Base-by-base conservation (phyloP, 35 echinoderm and acorn worm species). In the Heliocidaris erythrogramma region DNA sequence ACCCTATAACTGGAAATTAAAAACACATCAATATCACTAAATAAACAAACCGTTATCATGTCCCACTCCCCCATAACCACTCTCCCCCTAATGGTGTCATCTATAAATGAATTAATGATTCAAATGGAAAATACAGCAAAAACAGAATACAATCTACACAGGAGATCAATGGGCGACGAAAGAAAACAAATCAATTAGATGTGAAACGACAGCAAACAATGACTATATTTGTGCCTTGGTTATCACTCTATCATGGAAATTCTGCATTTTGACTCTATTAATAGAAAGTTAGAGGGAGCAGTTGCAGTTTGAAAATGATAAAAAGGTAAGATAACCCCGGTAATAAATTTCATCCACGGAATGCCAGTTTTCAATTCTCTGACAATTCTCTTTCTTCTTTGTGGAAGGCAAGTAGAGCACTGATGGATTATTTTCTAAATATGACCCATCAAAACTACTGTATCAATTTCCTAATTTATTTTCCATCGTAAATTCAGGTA, bases 381-480 rank as follows among this genome's bases (percentile, higher is more conserved):
- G 8, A 78, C 21, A 78, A 78, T 0, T n/a, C 65, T 5, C 32
- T 42, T 32, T 13, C 21, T 42, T 89, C 47, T 89, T 47, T 5
- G 30, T 89, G 11, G 2, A 89, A 89, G 5, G 8, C 1, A 32
- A 89, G 87, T 47, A 2, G 31, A 48, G 87, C 32, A 89, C 87
- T 89, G 87, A 89, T 89, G 47, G 87, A 89, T 89, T 89, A 48
- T 32, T 32, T 89, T 89, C 87, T 13, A 89, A 48, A 78, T 47
- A 47, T 16, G 32, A 89, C 48, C 91, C 11, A 92, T 92, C 65
- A 78, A 52, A 92, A 52, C 47, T n/a, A 42, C 87, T 59, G 91
- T 92, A 52, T 92, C 91, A 59, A 59, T 92, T 92, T 50, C 91
- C 18, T n/a, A 49, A 59, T 92, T 92, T 92, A 92, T 92, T 92